Conservation (phyloP, 1,140 invertebrate genomes). For the Parasteatoda tepidariorum region DNA sequence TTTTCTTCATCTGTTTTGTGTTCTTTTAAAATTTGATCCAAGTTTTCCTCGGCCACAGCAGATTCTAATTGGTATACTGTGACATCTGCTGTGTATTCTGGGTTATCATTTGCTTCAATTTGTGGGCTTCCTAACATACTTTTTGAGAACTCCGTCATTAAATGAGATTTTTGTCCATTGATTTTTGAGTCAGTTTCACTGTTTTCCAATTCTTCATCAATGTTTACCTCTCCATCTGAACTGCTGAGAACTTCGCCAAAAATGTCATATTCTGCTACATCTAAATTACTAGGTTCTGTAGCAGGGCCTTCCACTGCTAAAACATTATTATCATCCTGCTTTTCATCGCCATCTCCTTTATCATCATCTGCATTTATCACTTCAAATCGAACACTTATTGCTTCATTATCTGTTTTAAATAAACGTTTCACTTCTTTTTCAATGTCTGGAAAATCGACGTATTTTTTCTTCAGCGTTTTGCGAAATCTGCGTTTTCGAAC, state of each 20-base stretch:
- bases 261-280: constrained; percentile 79
- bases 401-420: constrained; percentile 91
- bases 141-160: constrained; percentile 58
- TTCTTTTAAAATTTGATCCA: constrained; percentile 51
- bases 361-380: constrained; percentile 92
- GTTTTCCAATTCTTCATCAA: constrained; percentile 42
- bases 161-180: background rate
- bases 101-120: constrained; percentile 16
- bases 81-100: background rate
- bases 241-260: constrained; percentile 90
- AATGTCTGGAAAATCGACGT: constrained; percentile 96
- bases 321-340: constrained; percentile 8
- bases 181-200: background rate
- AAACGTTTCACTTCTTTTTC: constrained; percentile 96
- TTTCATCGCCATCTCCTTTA: constrained; percentile 49
- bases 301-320: constrained; percentile 27
- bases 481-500: constrained; percentile 91
- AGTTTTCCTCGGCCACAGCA: constrained; percentile 44
- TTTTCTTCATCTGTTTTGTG: constrained; percentile 59
- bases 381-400: constrained; percentile 90
- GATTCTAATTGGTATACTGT: constrained; percentile 51
- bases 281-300: constrained; percentile 62
- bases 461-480: constrained; percentile 96
- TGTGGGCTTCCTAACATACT: constrained; percentile 58
- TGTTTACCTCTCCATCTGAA: constrained; percentile 72